Evolutionary conservation across 2,888 invertebrate species (phyloP).

Genomic region (Hybos culiciformis): DNA sequence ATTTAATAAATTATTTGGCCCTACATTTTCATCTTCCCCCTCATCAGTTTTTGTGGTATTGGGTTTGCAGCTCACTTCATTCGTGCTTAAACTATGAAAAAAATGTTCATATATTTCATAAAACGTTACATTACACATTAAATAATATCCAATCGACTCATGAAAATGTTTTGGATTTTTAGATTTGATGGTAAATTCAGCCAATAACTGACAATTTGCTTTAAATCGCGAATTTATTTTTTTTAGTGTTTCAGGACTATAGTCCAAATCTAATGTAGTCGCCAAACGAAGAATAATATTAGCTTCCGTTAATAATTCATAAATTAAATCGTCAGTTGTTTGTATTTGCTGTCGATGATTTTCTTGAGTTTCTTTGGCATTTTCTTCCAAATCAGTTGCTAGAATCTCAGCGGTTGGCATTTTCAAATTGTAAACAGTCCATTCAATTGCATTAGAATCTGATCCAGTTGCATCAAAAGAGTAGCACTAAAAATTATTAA

Average conservation of each 20-base stretch:
- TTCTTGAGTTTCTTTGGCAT: conserved; percentile 40
- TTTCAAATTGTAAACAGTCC: conserved; percentile 61
- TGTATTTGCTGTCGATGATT: background rate
- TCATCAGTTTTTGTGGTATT: background rate
- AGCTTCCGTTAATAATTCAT: conserved; percentile 58
- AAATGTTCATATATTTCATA: conserved; percentile 23
- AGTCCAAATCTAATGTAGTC: background rate
- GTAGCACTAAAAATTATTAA: conserved; percentile 19
- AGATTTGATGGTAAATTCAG: conserved; percentile 26
- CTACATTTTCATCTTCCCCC: conserved; percentile 4
- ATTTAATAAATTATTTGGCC: background rate
- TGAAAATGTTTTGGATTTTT: conserved; percentile 30
- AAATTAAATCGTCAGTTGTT: conserved; percentile 14
- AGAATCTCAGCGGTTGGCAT: conserved; percentile 49
- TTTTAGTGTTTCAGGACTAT: background rate
- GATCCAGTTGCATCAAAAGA: conserved; percentile 16
- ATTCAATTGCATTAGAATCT: conserved; percentile 31
- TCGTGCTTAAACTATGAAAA: conserved; percentile 10
- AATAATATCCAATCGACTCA: conserved; percentile 33
- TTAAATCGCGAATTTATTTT: conserved; percentile 6
- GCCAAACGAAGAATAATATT: conserved; percentile 46
- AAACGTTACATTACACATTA: conserved; percentile 30
- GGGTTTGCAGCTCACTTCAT: conserved; percentile 14
- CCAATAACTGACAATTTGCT: conserved; percentile 28
- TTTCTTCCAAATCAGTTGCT: conserved; percentile 54